Evolutionary conservation across 2,888 invertebrate genomes (phyloP).

Genomic region (Tanypteryx hageni): DNA sequence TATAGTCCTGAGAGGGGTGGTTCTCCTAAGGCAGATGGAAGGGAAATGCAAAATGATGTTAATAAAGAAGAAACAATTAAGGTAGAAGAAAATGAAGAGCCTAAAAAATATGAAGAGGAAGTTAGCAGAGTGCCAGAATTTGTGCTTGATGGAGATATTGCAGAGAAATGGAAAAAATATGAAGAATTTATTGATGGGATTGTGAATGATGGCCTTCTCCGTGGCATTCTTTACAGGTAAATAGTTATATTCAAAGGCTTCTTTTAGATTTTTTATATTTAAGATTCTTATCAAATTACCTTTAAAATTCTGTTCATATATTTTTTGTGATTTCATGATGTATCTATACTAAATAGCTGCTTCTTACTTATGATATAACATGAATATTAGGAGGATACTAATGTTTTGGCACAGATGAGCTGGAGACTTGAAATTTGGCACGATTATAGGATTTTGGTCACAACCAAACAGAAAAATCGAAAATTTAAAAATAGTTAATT

Average conservation of each 20-base stretch:
- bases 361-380: no score
- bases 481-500: no score
- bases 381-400: no score
- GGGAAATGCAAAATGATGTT: constrained; percentile 66
- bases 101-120: neutral
- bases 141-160: constrained; percentile 71
- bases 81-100: constrained; percentile 20
- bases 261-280: no score
- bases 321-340: no score
- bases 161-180: constrained; percentile 79
- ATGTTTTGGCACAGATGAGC: no score
- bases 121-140: constrained; percentile 43
- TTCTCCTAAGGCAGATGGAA: neutral
- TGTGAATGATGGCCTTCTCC: constrained; percentile 78
- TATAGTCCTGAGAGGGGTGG: neutral
- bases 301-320: no score
- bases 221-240: constrained; percentile 76
- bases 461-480: no score
- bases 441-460: no score
- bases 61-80: constrained; percentile 66
- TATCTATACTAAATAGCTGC: no score
- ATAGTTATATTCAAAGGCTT: neutral
- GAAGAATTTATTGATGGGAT: constrained; percentile 81
- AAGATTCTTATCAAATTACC: no score
- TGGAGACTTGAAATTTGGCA: no score